Conservation (phyloP, 2,113 vertebrate species). For the Pavo muticus region DNA sequence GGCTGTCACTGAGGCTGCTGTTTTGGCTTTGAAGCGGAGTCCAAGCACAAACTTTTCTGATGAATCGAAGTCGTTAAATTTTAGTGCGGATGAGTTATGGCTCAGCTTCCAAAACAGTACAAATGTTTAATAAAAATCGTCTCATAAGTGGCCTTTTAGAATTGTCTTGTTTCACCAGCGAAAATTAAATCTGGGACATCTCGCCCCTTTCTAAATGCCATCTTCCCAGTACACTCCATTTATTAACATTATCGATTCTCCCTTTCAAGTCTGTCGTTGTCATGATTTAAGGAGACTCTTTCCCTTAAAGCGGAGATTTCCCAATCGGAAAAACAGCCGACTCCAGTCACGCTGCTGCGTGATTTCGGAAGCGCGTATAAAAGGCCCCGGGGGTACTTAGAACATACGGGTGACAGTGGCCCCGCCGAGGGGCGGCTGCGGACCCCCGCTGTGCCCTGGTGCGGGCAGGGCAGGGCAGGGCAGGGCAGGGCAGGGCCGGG, state of each 20-base stretch:
- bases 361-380: background rate
- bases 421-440: background rate
- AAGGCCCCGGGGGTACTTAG: background rate
- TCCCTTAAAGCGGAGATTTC: conserved; percentile 30
- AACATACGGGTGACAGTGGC: background rate
- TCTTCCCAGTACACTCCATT: conserved; percentile 23
- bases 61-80: conserved; percentile 65
- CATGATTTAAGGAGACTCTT: background rate
- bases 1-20: background rate
- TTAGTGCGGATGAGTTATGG: conserved; percentile 54
- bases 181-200: conserved; percentile 49
- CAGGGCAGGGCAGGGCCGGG: background rate
- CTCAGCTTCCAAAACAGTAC: conserved; percentile 42
- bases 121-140: conserved; percentile 51
- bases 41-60: conserved; percentile 60
- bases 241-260: conserved; percentile 33
- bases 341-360: background rate
- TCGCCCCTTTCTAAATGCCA: conserved; percentile 30
- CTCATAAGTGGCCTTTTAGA: conserved; percentile 42
- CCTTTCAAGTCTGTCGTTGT: background rate
- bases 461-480: background rate
- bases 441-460: rapidly evolving
- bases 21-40: conserved; percentile 55
- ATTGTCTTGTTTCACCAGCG: conserved; percentile 12
- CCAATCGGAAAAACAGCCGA: background rate